These are phyloP conservation scores for Scaptomyza caliginosa DNA, from an alignment of 2,888 invertebrate species.

Conservation along the genomic window DNA sequence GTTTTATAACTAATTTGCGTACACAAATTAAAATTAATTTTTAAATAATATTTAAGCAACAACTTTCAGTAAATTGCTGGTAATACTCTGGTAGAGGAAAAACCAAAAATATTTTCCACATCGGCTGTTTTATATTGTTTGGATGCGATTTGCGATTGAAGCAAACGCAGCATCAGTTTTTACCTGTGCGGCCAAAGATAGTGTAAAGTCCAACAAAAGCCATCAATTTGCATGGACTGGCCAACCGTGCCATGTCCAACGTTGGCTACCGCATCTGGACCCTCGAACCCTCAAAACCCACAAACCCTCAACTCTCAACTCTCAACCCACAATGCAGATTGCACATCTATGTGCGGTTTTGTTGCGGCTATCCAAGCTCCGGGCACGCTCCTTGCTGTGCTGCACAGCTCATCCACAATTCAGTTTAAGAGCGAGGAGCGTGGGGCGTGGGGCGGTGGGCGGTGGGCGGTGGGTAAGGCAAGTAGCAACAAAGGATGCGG, in stretches of 20 bases:
- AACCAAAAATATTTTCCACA: too few relatives aligned
- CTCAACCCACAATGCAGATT: conserved; percentile 29
- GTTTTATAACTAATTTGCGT: too few relatives aligned
- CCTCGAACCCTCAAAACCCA: neutral
- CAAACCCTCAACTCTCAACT: neutral
- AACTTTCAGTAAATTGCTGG: too few relatives aligned
- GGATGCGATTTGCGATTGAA: conserved; percentile 1
- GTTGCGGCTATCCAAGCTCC: conserved; percentile 8
- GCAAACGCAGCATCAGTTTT: conserved; percentile 13
- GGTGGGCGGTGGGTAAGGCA: neutral
- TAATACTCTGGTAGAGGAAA: too few relatives aligned
- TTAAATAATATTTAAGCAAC: too few relatives aligned
- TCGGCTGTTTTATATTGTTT: too few relatives aligned
- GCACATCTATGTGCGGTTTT: conserved; percentile 52
- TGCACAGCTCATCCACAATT: conserved; percentile 33
- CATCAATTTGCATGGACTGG: conserved; percentile 63
- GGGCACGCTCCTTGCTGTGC: conserved; percentile 8
- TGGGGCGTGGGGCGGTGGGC: neutral
- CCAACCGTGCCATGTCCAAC: conserved; percentile 32
- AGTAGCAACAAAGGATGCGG: conserved; percentile 1
- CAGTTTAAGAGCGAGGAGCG: neutral
- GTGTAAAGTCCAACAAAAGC: conserved; percentile 55
- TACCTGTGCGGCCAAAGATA: conserved; percentile 44
- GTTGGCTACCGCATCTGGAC: conserved; percentile 26
- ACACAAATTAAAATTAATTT: too few relatives aligned